Base-by-base conservation (phyloP, 1,140 invertebrate species). In the Trichonephila clavipes region DNA sequence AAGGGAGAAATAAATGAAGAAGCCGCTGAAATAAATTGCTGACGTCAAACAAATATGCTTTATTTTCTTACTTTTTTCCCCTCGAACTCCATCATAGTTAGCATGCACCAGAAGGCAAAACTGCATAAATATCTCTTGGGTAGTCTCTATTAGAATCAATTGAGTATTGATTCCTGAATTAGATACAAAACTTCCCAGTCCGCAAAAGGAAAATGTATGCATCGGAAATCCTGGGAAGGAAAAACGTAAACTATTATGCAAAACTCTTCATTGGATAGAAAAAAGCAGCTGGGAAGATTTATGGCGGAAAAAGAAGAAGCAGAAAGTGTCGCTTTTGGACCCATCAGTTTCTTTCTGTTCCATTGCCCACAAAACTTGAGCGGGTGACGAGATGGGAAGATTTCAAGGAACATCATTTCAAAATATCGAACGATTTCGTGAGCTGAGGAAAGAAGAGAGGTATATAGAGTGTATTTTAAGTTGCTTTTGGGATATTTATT, bases 221-320 rank as follows among this genome's bases (percentile, higher is more conserved):
- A 77, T 77, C 72, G 72, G 72, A 77, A 40, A 77, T 77, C 16
- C 34, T 77, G 16, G 24, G 14, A 40, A 77, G 28, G 28, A 77
- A 77, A 77, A 77, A 40, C 72, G 72, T 77, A 77, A 77, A 77
- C 72, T 77, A 77, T 77, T 77, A 77, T 77, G 72, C 72, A 77
- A 77, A 77, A 77, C 28, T 77, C 28, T 77, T 77, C 34, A 19
- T 34, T 77, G 28, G 72, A 77, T 34, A 77, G 18, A 77, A 77
- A 77, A 77, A 77, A 77, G 28, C 28, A 40, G 14, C 14, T 77
- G 28, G 24, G 28, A 77, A 77, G 72, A 77, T 77, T 77, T 77
- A 77, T 77, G 72, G 72, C 72, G 72, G 72, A 77, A 40, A 77
- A 40, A 77, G 72, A 77, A 77, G 34, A 77, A 77, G 72, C 72